Percentiles rank a stretch among this genome's conserved stretches.
Evolutionary conservation across 2,888 invertebrate species (phyloP).

Genomic region (Sthenelais limicola): DNA sequence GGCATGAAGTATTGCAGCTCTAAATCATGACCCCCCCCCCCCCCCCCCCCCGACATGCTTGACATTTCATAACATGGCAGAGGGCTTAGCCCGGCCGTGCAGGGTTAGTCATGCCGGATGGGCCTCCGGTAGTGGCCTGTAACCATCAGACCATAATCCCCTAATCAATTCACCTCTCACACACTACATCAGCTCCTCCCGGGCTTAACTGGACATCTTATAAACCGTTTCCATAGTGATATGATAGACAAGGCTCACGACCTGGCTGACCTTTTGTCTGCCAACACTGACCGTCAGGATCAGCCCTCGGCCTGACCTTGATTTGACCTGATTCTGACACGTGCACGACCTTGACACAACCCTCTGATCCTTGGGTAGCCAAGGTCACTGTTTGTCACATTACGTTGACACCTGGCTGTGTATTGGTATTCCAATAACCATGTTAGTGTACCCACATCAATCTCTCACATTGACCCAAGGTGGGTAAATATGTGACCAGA

Average conservation of each 20-base stretch:
- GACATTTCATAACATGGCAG: constrained; percentile 29
- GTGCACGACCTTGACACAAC: constrained; percentile 10
- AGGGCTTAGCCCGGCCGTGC: constrained; percentile 7
- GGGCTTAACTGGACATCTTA: no score
- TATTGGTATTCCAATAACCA: no score
- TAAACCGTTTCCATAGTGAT: constrained; percentile 12
- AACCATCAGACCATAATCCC: not conserved
- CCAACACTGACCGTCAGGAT: not conserved
- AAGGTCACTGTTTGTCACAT: no score
- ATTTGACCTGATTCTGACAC: not conserved
- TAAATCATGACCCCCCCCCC: not conserved
- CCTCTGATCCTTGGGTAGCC: not conserved
- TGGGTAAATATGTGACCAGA: no score
- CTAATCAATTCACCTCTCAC: not conserved
- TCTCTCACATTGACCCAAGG: no score
- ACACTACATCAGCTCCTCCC: no score
- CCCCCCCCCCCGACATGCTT: no score
- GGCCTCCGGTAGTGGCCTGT: not conserved
- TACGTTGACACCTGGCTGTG: not conserved
- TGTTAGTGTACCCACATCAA: no score
- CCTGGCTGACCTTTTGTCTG: not conserved
- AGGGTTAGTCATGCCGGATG: constrained; percentile 16
- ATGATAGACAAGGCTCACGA: not conserved
- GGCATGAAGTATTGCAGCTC: not conserved
- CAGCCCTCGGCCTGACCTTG: constrained; percentile 7